Evolutionary conservation across 2,888 invertebrate genomes (phyloP).

Genomic region (Epistrophe grossulariae): DNA sequence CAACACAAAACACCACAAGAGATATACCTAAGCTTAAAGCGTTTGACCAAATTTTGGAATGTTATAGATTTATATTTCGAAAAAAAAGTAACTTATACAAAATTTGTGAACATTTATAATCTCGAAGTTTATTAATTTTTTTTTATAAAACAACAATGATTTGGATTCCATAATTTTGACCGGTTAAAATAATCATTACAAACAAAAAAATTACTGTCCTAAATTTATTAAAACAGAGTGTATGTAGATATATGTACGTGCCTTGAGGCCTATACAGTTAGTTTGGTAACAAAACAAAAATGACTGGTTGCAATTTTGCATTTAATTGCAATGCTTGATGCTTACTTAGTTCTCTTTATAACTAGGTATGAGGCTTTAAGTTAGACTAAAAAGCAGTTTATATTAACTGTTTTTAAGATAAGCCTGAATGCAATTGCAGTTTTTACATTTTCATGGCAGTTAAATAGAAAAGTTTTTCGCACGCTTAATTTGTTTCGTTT

Average conservation of each 20-base stretch:
- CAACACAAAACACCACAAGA: too few species aligned
- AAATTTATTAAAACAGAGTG: slow-evolving; percentile 1
- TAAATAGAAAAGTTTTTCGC: slow-evolving; percentile 55
- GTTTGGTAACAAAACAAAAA: slow-evolving; percentile 29
- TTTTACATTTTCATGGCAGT: slow-evolving; percentile 6
- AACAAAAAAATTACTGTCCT: neutral
- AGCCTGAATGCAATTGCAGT: slow-evolving; percentile 24
- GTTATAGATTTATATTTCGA: too few species aligned
- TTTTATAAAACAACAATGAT: too few species aligned
- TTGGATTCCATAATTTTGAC: too few species aligned
- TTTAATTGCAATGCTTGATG: slow-evolving; percentile 64
- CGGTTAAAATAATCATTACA: too few species aligned
- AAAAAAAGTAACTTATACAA: too few species aligned
- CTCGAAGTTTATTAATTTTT: too few species aligned
- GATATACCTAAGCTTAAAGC: too few species aligned
- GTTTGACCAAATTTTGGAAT: too few species aligned
- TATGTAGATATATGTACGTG: neutral
- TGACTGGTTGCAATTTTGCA: slow-evolving; percentile 70
- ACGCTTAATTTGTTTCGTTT: slow-evolving; percentile 38
- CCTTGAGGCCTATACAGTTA: neutral
- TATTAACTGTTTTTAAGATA: slow-evolving; percentile 33
- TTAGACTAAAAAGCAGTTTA: slow-evolving; percentile 42
- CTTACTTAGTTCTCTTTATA: slow-evolving; percentile 1
- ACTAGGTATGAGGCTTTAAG: slow-evolving; percentile 44
- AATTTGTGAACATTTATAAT: too few species aligned